Evolutionary conservation across 2,888 invertebrate genomes (phyloP), one percentile per base, ranked within the genome.

Genomic region (Tethea ocularis): DNA sequence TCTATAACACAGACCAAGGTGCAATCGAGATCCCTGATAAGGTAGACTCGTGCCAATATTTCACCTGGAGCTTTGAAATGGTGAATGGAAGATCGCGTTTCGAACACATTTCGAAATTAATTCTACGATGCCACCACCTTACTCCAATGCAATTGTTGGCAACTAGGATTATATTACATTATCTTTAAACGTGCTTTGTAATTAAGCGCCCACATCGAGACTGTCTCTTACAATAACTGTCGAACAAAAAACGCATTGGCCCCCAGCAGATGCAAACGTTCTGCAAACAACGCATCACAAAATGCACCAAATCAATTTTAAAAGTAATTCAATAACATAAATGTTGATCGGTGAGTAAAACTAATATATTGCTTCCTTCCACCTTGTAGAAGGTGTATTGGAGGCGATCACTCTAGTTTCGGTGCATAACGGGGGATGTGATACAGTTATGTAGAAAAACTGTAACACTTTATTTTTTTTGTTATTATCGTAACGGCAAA

Each of bases 261-360:
- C 75, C 76, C 72, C 73, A 84, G 89, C 92, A 93, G 92, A 93
- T 93, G 92, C 84, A 75, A 84, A 82, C 82, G 82, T 80, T 86
- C 80, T 84, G 87, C 88, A 89, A 91, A 88, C 82, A 87, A 62
- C 67, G 71, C 77, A 64, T 62, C 66, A 63, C 75, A 74, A 78
- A 82, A 76, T 77, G 83, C 77, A 84, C 79, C 77, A 81, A 88
- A 88, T 89, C 86, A 89, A 87, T 88, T 86, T 89, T 79, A 82
- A 88, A 86, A 91, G 92, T 91, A 91, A 92, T 92, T 90, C 91
- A 91, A 92, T 93, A 93, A 92, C 92, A 88, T 90, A 91, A 65
- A 91, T 88, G 89, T 87, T 80, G 87, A 91, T 89, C 84, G 84
- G 75, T 71, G 74, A 80, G 82, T 86, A 87, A 87, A 86, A 81